A percentile compares a stretch with the other conserved stretches of the same genome.
These are phyloP conservation scores for Forbesichthys papilliferus DNA, from an alignment of 2,113 vertebrate species.

Conservation along the genomic window DNA sequence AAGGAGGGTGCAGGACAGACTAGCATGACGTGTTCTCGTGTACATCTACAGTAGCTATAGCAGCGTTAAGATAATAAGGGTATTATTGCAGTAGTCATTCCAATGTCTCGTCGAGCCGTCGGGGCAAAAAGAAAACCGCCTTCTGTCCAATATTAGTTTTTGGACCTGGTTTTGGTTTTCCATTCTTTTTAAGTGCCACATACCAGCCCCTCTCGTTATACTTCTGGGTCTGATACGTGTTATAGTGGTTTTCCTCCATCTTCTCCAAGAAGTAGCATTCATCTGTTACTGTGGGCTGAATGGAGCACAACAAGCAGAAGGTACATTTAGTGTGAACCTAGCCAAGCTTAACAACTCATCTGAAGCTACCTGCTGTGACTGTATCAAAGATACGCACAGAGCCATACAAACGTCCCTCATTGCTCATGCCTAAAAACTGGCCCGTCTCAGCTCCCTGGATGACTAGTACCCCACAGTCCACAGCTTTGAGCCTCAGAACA, in stretches of 20 bases:
- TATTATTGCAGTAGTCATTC: slow-evolving; percentile 34
- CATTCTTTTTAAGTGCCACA: slow-evolving; percentile 92
- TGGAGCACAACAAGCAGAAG: slow-evolving; percentile 23
- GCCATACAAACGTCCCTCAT: slow-evolving; percentile 82
- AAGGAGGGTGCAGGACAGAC: too few species aligned
- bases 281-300: slow-evolving; percentile 81
- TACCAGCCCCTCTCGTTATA: slow-evolving; percentile 86
- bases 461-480: slow-evolving; percentile 68
- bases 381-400: slow-evolving; percentile 79
- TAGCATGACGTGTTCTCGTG: background rate
- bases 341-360: background rate
- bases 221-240: slow-evolving; percentile 86
- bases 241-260: slow-evolving; percentile 93
- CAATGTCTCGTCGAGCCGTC: slow-evolving; percentile 66
- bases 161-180: slow-evolving; percentile 84
- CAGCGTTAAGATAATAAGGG: background rate
- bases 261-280: slow-evolving; percentile 91
- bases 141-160: slow-evolving; percentile 91
- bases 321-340: background rate
- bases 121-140: slow-evolving; percentile 89
- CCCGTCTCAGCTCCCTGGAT: slow-evolving; percentile 73
- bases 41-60: background rate
- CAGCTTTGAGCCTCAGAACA: slow-evolving; percentile 66
- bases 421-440: slow-evolving; percentile 88
- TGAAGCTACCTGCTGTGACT: background rate